Evolutionary conservation across 2,888 invertebrate genomes (phyloP).

Genomic region (Cantharis rufa): DNA sequence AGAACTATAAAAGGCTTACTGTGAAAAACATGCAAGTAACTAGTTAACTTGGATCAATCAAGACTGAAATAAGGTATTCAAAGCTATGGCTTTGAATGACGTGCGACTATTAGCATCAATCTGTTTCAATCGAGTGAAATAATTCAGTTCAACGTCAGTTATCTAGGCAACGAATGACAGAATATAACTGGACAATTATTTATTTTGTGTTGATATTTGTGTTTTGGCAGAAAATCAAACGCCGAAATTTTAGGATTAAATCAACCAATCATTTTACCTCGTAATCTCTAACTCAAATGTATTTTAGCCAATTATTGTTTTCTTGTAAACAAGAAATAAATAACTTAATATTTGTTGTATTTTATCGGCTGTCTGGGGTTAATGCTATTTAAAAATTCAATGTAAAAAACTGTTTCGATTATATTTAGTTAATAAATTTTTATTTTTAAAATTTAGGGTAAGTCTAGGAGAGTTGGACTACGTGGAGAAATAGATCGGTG

Average conservation of each 20-base stretch:
- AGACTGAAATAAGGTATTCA: neutral
- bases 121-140: neutral
- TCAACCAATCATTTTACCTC: neutral
- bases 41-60: neutral
- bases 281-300: neutral
- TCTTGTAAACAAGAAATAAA: neutral
- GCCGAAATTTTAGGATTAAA: neutral
- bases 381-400: neutral
- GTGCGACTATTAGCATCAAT: neutral
- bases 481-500: too few species aligned
- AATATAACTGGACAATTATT: neutral
- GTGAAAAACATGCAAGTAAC: neutral
- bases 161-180: neutral
- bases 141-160: neutral
- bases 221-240: neutral
- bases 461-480: too few species aligned
- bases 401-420: too few species aligned
- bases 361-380: too few species aligned
- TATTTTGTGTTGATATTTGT: too few species aligned
- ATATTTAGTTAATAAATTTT: too few species aligned
- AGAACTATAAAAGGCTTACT: too few species aligned
- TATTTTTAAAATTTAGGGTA: too few species aligned
- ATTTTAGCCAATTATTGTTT: neutral
- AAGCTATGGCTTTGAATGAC: neutral
- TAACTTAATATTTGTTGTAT: neutral